phyloP scores from a whole-genome alignment of 2,113 vertebrate species.

The Ochotona curzoniae region DNA sequence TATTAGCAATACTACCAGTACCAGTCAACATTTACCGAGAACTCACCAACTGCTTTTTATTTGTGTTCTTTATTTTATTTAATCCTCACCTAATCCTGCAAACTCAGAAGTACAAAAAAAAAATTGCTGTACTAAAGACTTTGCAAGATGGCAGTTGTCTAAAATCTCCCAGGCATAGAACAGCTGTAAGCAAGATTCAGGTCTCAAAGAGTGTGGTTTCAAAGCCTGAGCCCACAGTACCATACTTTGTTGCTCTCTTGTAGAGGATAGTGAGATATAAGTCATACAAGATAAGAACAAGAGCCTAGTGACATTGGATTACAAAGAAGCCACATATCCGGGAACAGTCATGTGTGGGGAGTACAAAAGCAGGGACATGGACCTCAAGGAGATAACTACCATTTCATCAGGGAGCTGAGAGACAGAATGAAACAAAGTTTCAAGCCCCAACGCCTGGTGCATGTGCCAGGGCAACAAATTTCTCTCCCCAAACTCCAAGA shows the following conservation, averaged over 20 bases:
- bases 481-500: neutral
- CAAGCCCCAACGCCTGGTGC: neutral
- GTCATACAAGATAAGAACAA: neutral
- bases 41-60: neutral
- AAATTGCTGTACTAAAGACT: neutral
- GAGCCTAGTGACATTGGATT: neutral
- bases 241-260: neutral
- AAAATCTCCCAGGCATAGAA: neutral
- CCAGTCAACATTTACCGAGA: neutral
- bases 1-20: too few species aligned
- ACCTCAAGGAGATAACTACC: neutral
- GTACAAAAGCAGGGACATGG: neutral
- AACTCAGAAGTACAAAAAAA: neutral
- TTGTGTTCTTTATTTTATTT: neutral
- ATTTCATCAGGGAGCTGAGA: neutral
- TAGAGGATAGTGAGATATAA: neutral
- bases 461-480: neutral
- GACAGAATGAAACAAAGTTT: neutral
- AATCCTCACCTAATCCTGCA: neutral
- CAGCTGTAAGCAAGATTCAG: neutral
- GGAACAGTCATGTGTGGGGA: neutral
- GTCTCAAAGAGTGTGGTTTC: neutral
- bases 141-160: neutral
- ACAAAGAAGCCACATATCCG: neutral
- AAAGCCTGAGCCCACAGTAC: neutral